Evolutionary conservation across 2,797 vertebrate species (phyloP).

Genomic region (Spea hammondii): DNA sequence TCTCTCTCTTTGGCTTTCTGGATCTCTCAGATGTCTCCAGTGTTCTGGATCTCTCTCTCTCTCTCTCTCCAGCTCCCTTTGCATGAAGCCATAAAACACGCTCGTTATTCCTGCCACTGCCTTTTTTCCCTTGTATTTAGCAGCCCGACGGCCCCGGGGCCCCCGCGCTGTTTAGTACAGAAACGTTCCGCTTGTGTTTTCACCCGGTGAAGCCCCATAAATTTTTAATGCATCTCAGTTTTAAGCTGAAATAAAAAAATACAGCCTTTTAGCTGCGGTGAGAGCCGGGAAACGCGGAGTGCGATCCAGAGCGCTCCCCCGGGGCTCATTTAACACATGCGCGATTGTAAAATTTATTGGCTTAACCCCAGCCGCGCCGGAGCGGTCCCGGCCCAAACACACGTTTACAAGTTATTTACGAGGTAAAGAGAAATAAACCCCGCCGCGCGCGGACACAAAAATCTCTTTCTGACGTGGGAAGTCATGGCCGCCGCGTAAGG

Average conservation of each 20-base stretch:
- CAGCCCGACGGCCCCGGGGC: background rate
- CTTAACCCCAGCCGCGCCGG: conserved; percentile 23
- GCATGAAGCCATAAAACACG: conserved; percentile 3
- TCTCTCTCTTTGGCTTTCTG: background rate
- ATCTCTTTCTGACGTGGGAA: background rate
- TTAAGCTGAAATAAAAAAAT: conserved; percentile 56
- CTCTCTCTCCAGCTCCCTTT: too few relatives aligned
- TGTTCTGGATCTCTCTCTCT: too few relatives aligned
- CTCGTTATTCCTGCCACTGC: background rate
- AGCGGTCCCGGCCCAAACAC: background rate
- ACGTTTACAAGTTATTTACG: conserved; percentile 39
- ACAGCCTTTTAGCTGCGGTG: conserved; percentile 26
- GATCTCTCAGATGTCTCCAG: too few relatives aligned
- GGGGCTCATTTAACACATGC: conserved; percentile 44
- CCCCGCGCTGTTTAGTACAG: conserved; percentile 49
- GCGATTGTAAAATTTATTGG: conserved; percentile 43
- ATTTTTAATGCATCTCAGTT: conserved; percentile 61
- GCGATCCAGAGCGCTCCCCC: conserved; percentile 11
- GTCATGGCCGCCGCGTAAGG: conserved; percentile 21
- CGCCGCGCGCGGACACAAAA: background rate
- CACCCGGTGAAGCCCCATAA: conserved; percentile 61
- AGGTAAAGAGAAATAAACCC: conserved; percentile 9
- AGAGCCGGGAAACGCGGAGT: background rate
- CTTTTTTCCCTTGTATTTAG: background rate
- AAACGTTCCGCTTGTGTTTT: conserved; percentile 59